These are phyloP conservation scores for Smittia sp. DNA, from an alignment of 2,888 invertebrate species.

Conservation along the genomic window DNA sequence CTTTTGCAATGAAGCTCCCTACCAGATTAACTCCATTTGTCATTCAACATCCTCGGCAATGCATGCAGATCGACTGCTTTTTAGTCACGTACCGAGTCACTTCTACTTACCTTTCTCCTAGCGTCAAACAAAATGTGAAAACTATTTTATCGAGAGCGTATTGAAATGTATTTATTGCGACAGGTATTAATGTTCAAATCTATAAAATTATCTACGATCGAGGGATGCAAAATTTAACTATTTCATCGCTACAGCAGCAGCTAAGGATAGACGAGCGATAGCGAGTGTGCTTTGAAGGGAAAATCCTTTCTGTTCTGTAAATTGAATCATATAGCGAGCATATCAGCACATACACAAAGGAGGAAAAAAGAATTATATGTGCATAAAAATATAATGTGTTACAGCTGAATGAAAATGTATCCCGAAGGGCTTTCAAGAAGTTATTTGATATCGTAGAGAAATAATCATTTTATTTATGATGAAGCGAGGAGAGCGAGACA, in stretches of 20 bases:
- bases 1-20: too few relatives aligned
- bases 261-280: neutral
- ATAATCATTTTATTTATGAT: conserved; percentile 32
- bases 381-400: conserved; percentile 24
- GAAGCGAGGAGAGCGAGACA: neutral
- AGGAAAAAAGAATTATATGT: conserved; percentile 25
- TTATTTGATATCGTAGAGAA: conserved; percentile 26
- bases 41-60: too few relatives aligned
- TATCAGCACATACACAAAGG: conserved; percentile 13
- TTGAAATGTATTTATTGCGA: conserved; percentile 11
- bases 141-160: neutral
- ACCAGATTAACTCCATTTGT: too few relatives aligned
- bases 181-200: conserved; percentile 12
- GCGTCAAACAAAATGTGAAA: neutral
- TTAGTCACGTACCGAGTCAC: neutral
- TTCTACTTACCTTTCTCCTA: neutral
- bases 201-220: conserved; percentile 2
- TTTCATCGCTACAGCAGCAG: neutral
- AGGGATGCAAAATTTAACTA: neutral
- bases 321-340: conserved; percentile 23
- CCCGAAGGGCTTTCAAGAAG: conserved; percentile 17
- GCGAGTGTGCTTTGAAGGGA: neutral
- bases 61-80: neutral
- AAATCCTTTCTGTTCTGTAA: conserved; percentile 1
- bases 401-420: conserved; percentile 18